phyloP scores from a whole-genome alignment of 2,888 invertebrate species.

The Nezara viridula region DNA sequence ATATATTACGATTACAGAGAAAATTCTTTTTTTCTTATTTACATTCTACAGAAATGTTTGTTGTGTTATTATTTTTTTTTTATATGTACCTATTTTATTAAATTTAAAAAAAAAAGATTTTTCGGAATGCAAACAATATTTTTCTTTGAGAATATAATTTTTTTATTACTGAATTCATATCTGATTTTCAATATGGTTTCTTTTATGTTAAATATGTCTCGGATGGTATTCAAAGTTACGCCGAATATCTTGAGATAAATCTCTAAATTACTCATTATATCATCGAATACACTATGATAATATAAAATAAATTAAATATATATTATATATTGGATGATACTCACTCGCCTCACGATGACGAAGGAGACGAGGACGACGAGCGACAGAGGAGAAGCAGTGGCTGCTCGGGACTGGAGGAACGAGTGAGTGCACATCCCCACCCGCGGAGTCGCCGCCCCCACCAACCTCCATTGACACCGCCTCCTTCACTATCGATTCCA shows the following conservation, averaged over 20 bases:
- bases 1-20: background rate
- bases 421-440: conserved; percentile 31
- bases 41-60: background rate
- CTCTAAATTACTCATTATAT: background rate
- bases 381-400: background rate
- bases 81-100: background rate
- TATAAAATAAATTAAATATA: background rate
- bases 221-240: background rate
- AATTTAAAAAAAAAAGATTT: background rate
- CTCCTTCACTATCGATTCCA: conserved; percentile 55
- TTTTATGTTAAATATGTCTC: background rate
- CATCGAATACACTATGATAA: background rate
- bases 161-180: background rate
- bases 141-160: background rate
- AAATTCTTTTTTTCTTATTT: background rate
- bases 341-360: background rate
- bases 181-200: background rate
- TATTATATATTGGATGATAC: background rate
- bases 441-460: conserved; percentile 39
- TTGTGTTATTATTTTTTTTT: background rate
- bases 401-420: background rate
- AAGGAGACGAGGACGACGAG: background rate
- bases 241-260: background rate
- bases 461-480: conserved; percentile 49
- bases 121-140: background rate